phyloP scores from a whole-genome alignment of 2,113 vertebrate species.

The Herpetotheres cachinnans region DNA sequence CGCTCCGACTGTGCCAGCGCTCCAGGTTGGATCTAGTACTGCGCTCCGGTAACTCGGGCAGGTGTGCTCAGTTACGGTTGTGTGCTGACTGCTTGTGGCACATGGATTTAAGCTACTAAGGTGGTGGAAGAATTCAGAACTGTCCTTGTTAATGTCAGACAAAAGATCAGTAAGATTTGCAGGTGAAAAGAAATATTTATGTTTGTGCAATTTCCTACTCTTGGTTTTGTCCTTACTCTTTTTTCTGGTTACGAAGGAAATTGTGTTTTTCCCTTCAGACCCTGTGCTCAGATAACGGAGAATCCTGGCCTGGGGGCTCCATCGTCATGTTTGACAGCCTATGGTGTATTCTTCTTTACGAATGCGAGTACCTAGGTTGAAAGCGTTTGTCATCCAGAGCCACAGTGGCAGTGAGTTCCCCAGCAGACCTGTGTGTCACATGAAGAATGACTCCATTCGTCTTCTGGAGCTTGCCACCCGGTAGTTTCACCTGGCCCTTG shows the following conservation, averaged over 20 bases:
- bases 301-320: background rate
- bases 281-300: background rate
- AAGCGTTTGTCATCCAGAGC: background rate
- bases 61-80: background rate
- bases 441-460: background rate
- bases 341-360: background rate
- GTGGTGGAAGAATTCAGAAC: background rate
- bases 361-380: rapidly evolving
- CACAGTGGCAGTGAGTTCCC: background rate
- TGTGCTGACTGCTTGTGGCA: background rate
- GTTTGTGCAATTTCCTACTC: background rate
- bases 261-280: background rate
- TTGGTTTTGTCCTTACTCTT: background rate
- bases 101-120: background rate
- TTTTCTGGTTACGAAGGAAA: background rate
- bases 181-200: background rate
- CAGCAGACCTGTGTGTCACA: rapidly evolving
- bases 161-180: background rate
- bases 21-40: background rate
- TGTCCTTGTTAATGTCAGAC: background rate
- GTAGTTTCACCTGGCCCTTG: background rate
- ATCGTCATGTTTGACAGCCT: background rate
- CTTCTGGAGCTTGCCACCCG: background rate
- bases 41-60: background rate
- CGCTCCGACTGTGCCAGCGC: background rate